phyloP scores from a whole-genome alignment of 2,888 invertebrate species.

The Oscheius sp. region DNA sequence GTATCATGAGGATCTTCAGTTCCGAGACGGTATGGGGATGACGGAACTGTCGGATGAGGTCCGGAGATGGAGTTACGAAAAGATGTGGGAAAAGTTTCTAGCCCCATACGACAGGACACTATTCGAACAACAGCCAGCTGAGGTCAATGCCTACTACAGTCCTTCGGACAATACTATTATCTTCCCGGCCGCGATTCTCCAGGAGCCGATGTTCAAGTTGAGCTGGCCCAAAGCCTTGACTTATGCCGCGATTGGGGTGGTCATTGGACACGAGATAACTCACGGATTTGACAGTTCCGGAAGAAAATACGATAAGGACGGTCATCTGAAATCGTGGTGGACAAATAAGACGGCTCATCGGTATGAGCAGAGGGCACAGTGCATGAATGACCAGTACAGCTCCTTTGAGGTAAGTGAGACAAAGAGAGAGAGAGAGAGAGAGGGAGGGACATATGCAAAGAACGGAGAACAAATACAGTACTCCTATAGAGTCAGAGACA shows the following conservation, averaged over 20 bases:
- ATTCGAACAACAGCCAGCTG: background rate
- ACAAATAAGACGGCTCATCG: background rate
- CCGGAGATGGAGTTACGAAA: background rate
- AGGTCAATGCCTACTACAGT: background rate
- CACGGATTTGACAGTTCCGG: background rate
- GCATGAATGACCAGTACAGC: background rate
- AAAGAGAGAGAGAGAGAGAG: background rate
- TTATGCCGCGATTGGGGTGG: slow-evolving; percentile 1
- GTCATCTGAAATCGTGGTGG: slow-evolving; percentile 1
- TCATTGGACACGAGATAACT: slow-evolving; percentile 8
- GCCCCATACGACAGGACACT: background rate
- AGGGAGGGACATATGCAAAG: no score
- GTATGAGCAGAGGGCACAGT: background rate
- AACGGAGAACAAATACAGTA: no score
- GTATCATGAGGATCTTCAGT: background rate
- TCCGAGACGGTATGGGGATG: background rate
- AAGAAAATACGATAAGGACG: background rate
- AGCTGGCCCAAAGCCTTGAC: background rate
- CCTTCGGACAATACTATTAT: background rate
- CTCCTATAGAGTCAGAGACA: no score
- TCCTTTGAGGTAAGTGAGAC: background rate
- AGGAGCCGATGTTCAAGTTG: background rate
- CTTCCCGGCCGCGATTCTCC: background rate
- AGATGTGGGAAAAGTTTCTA: background rate
- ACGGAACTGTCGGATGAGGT: background rate